A percentile compares a stretch with the other conserved stretches of the same genome.
These are phyloP conservation scores for Axinella damicornis DNA, from an alignment of 37 sponge, comb jelly and placozoan genomes.

Conservation along the genomic window DNA sequence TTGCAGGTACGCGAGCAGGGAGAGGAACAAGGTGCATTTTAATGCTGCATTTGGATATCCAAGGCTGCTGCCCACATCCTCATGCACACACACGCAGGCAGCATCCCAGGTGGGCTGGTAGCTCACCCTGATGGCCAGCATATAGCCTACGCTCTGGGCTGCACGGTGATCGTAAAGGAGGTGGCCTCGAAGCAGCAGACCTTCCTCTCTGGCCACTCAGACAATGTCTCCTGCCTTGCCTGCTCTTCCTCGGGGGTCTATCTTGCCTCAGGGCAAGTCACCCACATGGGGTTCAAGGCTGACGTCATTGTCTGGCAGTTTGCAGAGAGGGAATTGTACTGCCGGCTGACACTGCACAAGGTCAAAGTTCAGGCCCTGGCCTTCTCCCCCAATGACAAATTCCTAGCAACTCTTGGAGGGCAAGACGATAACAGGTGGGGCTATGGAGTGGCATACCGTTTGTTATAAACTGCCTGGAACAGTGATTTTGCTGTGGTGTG, in stretches of 20 bases:
- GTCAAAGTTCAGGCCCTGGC: constrained; percentile 96
- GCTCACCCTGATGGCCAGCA: constrained; percentile 92
- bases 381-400: constrained; percentile 95
- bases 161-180: constrained; percentile 86
- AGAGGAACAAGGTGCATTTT: too few species aligned
- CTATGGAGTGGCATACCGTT: not conserved
- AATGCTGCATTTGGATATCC: too few species aligned
- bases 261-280: constrained; percentile 93
- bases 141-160: constrained; percentile 92
- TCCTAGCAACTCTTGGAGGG: constrained; percentile 95
- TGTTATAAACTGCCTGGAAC: too few species aligned
- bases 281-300: constrained; percentile 99
- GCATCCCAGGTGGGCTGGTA: constrained; percentile 79
- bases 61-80: too few species aligned
- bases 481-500: too few species aligned
- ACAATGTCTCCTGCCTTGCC: constrained; percentile 90
- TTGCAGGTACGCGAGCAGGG: constrained; percentile 64
- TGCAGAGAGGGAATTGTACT: constrained; percentile 58
- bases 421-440: constrained; percentile 87
- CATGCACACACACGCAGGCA: constrained; percentile 57
- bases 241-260: constrained; percentile 83
- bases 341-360: constrained; percentile 90
- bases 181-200: constrained; percentile 72
- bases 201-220: constrained; percentile 92
- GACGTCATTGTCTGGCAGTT: constrained; percentile 98